phyloP scores from a whole-genome alignment of 2,888 invertebrate genomes.

The Neria commutata region DNA sequence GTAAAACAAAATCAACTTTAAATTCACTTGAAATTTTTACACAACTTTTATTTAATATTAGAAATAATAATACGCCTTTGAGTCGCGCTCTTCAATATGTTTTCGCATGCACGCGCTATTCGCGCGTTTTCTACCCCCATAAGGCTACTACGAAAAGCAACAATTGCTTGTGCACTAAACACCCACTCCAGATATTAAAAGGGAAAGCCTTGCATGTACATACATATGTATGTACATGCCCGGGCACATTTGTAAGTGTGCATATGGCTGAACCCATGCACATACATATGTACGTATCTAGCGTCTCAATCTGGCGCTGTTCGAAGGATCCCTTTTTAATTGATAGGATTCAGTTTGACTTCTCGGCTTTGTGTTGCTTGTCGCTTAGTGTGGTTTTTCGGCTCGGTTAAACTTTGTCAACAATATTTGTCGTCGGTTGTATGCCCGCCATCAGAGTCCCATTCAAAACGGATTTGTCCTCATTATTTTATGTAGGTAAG shows the following conservation, averaged over 20 bases:
- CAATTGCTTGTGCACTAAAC: neutral
- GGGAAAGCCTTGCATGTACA: no score
- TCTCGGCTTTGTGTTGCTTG: conserved; percentile 44
- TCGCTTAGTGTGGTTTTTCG: conserved; percentile 24
- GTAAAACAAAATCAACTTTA: neutral
- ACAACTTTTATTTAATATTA: neutral
- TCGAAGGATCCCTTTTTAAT: neutral
- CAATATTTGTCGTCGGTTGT: conserved; percentile 26
- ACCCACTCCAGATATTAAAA: conserved; percentile 1
- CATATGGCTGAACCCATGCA: no score
- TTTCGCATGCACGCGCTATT: no score
- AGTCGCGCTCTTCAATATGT: no score
- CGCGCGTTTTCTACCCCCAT: no score
- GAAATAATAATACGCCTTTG: no score
- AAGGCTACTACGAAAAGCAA: neutral
- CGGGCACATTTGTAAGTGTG: no score
- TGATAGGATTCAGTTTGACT: conserved; percentile 51
- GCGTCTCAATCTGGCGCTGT: neutral
- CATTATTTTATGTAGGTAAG: neutral
- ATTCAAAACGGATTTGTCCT: no score
- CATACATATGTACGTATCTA: no score
- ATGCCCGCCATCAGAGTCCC: neutral
- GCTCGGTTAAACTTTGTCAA: conserved; percentile 30
- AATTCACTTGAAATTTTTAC: neutral
- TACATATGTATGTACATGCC: no score